phyloP scores from a whole-genome alignment of 1,140 invertebrate species.

The Scaptomyza graminum region DNA sequence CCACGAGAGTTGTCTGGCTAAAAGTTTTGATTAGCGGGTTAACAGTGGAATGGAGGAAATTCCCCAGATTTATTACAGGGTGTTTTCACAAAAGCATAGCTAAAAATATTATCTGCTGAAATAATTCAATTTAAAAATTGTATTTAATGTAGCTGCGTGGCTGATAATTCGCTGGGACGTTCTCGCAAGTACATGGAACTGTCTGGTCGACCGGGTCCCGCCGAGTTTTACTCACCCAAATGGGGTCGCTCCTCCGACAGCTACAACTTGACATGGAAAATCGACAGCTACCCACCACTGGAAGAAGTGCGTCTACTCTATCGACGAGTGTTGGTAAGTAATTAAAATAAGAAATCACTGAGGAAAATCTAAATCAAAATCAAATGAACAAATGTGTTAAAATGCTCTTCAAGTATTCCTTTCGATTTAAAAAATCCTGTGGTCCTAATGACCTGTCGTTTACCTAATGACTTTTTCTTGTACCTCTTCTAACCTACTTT shows the following conservation, averaged over 20 bases:
- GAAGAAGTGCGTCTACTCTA: conserved; percentile 87
- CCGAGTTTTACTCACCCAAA: conserved; percentile 86
- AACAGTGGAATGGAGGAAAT: neutral
- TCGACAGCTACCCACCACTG: conserved; percentile 88
- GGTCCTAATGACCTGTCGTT: too few relatives aligned
- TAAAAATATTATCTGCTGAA: neutral
- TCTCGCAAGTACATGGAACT: conserved; percentile 88
- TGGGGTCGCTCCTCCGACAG: conserved; percentile 85
- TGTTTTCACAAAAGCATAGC: too few relatives aligned
- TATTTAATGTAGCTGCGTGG: conserved; percentile 85
- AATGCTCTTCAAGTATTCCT: too few relatives aligned
- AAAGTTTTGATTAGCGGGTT: conserved; percentile 11
- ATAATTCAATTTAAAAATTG: neutral
- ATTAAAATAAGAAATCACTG: too few relatives aligned
- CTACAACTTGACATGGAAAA: conserved; percentile 87
- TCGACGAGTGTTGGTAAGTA: conserved; percentile 86
- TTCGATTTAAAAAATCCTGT: too few relatives aligned
- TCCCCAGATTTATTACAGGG: neutral
- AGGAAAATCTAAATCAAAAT: too few relatives aligned
- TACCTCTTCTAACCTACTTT: too few relatives aligned
- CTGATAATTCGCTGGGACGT: conserved; percentile 88
- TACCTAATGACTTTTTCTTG: too few relatives aligned
- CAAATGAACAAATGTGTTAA: too few relatives aligned
- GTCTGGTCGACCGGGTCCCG: conserved; percentile 88
- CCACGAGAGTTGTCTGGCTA: conserved; percentile 25